phyloP scores from a whole-genome alignment of 2,797 vertebrate genomes.

The Myotis findleyi region DNA sequence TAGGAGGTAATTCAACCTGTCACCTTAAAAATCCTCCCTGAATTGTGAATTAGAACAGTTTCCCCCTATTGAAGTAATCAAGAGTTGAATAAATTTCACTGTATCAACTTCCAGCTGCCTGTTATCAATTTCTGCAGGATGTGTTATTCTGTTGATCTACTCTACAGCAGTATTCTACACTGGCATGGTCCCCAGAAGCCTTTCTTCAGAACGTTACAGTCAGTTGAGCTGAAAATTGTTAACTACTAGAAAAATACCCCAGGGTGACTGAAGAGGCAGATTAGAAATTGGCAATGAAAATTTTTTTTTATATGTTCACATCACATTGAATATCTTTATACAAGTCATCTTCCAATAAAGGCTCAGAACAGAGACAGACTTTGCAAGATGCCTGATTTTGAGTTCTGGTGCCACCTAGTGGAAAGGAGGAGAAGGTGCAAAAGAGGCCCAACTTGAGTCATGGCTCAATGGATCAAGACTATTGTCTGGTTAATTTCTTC shows the following conservation, averaged over 20 bases:
- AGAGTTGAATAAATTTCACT: slow-evolving; percentile 30
- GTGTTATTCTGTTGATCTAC: neutral
- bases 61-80: neutral
- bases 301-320: neutral
- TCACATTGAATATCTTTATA: neutral
- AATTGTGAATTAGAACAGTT: slow-evolving; percentile 21
- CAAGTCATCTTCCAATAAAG: neutral
- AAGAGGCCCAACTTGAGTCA: neutral
- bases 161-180: neutral
- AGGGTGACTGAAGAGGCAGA: neutral
- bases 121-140: neutral
- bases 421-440: neutral
- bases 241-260: neutral
- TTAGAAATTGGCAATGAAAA: slow-evolving; percentile 1
- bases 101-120: slow-evolving; percentile 31
- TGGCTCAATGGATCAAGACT: neutral
- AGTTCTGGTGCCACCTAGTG: slow-evolving; percentile 80
- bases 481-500: neutral
- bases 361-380: neutral
- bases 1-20: slow-evolving; percentile 54
- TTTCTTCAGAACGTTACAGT: slow-evolving; percentile 9
- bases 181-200: neutral
- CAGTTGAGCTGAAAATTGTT: slow-evolving; percentile 46
- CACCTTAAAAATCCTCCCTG: slow-evolving; percentile 38
- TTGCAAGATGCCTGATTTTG: slow-evolving; percentile 56